Conservation (phyloP, 2,113 vertebrate species). For the Colossoma macropomum region DNA sequence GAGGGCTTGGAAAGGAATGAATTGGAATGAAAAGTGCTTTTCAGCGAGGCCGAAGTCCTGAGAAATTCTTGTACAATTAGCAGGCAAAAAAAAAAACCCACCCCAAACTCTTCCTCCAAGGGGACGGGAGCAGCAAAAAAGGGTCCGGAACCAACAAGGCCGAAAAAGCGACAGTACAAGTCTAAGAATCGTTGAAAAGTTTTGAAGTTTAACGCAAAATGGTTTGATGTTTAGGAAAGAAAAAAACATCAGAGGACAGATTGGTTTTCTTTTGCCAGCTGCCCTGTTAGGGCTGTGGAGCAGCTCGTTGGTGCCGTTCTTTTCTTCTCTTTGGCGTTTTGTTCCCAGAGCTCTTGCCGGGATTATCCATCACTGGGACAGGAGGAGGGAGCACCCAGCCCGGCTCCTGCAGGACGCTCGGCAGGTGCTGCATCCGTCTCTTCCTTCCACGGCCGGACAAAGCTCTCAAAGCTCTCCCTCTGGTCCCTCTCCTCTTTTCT, state of each 20-base stretch:
- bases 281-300: slow-evolving; percentile 35
- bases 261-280: slow-evolving; percentile 33
- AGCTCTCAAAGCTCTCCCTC: slow-evolving; percentile 44
- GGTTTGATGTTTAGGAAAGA: not conserved
- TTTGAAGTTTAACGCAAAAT: slow-evolving; percentile 24
- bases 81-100: slow-evolving; percentile 32
- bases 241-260: slow-evolving; percentile 16
- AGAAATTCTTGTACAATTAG: slow-evolving; percentile 59
- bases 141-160: not conserved
- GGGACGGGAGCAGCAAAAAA: slow-evolving; percentile 16
- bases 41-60: slow-evolving; percentile 50
- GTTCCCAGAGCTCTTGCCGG: slow-evolving; percentile 46
- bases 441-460: slow-evolving; percentile 15
- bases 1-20: slow-evolving; percentile 59
- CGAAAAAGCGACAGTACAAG: slow-evolving; percentile 27
- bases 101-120: slow-evolving; percentile 50
- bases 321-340: slow-evolving; percentile 50
- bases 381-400: slow-evolving; percentile 42
- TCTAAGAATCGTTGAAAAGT: slow-evolving; percentile 31
- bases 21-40: slow-evolving; percentile 66
- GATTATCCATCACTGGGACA: slow-evolving; percentile 55
- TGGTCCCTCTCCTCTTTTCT: slow-evolving; percentile 41
- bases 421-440: slow-evolving; percentile 56
- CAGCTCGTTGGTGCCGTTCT: slow-evolving; percentile 6
- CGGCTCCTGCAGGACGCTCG: slow-evolving; percentile 51